Evolutionary conservation across 2,888 invertebrate genomes (phyloP).

Genomic region (Heliconius erato): DNA sequence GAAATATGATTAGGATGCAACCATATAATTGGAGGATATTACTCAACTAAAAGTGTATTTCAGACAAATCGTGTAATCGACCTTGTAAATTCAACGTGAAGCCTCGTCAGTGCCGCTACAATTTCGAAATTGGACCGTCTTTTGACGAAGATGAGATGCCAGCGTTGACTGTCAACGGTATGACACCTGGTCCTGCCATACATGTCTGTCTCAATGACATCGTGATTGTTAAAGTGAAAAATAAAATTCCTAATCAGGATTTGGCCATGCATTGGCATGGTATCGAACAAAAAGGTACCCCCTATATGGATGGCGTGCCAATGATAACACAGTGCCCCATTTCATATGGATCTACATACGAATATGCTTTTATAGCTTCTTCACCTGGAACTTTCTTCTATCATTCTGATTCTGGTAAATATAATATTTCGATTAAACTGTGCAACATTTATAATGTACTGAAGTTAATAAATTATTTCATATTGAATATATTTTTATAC

Average conservation of each 20-base stretch:
- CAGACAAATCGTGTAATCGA: constrained; percentile 78
- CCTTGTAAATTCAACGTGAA: constrained; percentile 84
- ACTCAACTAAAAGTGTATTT: constrained; percentile 53
- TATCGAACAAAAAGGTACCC: constrained; percentile 85
- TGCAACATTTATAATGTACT: neutral
- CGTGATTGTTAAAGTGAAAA: constrained; percentile 90
- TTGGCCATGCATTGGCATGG: constrained; percentile 93
- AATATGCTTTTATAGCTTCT: constrained; percentile 89
- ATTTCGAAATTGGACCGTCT: constrained; percentile 73
- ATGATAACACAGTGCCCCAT: constrained; percentile 92
- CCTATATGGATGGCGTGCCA: constrained; percentile 91
- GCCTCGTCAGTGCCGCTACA: constrained; percentile 75
- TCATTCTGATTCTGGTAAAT: constrained; percentile 88
- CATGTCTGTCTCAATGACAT: constrained; percentile 90
- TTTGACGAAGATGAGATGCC: constrained; percentile 67
- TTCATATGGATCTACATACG: constrained; percentile 88
- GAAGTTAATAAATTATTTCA: neutral
- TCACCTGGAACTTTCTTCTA: constrained; percentile 90
- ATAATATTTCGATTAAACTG: neutral
- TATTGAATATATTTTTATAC: neutral
- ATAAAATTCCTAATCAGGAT: constrained; percentile 89
- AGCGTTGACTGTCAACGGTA: constrained; percentile 71
- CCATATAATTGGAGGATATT: constrained; percentile 32
- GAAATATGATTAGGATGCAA: neutral
- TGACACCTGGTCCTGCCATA: constrained; percentile 83